phyloP scores from a whole-genome alignment of 2,113 vertebrate genomes.

The Dunckerocampus dactyliophorus region DNA sequence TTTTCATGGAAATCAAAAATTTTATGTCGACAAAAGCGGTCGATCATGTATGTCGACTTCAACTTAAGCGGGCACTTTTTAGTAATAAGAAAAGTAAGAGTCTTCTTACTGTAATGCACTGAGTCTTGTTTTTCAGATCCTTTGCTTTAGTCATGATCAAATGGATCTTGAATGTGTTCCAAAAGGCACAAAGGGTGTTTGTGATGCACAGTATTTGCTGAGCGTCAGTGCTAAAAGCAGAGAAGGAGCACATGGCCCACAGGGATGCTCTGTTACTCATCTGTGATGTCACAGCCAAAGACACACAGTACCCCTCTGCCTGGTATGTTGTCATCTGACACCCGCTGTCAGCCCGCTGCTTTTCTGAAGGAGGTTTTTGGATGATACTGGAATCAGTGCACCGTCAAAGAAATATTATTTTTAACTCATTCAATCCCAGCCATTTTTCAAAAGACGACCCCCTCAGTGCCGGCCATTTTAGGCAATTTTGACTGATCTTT shows the following conservation, averaged over 20 bases:
- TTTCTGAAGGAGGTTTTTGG: background rate
- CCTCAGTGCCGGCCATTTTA: too few species aligned
- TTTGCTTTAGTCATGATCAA: background rate
- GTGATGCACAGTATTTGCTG: background rate
- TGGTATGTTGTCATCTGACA: constrained; percentile 25
- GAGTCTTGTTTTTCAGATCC: background rate
- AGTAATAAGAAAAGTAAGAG: too few species aligned
- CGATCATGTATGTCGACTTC: too few species aligned
- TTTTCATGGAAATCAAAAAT: too few species aligned
- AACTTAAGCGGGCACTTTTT: too few species aligned
- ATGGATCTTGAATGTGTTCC: background rate
- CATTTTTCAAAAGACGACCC: too few species aligned
- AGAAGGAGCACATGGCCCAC: constrained; percentile 8
- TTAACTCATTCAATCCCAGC: too few species aligned
- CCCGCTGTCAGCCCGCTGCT: constrained; percentile 1
- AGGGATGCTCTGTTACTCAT: constrained; percentile 14
- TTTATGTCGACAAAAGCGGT: too few species aligned
- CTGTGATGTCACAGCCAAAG: constrained; percentile 32
- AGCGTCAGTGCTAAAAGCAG: constrained; percentile 40
- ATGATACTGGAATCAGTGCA: background rate
- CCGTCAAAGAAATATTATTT: background rate
- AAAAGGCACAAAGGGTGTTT: background rate
- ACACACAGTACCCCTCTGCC: background rate
- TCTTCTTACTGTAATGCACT: background rate
- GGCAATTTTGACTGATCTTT: too few species aligned